Evolutionary conservation across 2,888 invertebrate species (phyloP), one percentile per base, ranked within the genome.

Genomic region (Drosophila crucigera): DNA sequence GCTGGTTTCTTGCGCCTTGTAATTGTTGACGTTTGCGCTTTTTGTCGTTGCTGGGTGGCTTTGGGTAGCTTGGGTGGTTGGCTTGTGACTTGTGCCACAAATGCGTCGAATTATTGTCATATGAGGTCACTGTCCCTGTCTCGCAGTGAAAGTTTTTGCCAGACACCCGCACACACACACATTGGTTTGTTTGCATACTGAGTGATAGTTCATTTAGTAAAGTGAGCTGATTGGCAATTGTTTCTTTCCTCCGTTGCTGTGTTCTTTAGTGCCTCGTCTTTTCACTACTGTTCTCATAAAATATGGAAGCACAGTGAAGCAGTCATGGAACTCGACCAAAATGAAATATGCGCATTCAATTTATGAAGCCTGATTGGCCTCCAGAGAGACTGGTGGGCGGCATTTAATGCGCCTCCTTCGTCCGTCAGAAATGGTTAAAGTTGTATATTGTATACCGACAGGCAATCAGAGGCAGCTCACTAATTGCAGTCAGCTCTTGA

Each of bases 21-120:
- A 89, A 91, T 91, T 91, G 91, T 89, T 89, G 80, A 84, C 90
- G 91, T 91, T 91, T 89, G 84, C 81, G 79, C 88, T 83, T 85
- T 84, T 81, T 82, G 62, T 66, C 60, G 66, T 52, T 66, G 65
- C 50, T 59, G 59, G 52, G 14, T n/a, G 22, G 47, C 47, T 3
- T 47, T 22, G 52, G 11, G 11, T 22, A 55, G 52, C 16, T 33
- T 33, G 58, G 35, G 60, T 59, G 30, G 28, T 53, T 47, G 56
- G 47, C 10, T 25, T 55, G 37, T 37, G 52, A 59, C 69, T 55
- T 81, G 69, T 91, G 90, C 77, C 89, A 91, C 83, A 89, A 84
- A 90, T 91, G 90, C 91, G 82, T 90, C 87, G 89, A 83, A 91
- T 88, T 90, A 88, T 91, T 88, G 79, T 89, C 88, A 83, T 74